Percentiles rank a stretch among this genome's conserved stretches.
Conservation (phyloP, 2,888 invertebrate species). For the Capitulum mitella region DNA sequence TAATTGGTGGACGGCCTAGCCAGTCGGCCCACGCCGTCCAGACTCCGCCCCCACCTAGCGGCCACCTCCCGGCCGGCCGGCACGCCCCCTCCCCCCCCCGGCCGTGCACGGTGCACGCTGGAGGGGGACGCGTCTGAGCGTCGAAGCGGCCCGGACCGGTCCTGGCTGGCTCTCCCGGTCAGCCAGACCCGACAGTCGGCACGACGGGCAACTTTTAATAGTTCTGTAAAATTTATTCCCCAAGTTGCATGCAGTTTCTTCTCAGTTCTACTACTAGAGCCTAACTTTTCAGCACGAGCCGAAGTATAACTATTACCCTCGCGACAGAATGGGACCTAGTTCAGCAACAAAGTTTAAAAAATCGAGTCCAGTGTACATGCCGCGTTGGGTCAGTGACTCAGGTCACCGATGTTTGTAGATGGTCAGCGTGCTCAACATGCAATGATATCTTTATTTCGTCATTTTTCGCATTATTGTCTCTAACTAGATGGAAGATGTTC, state of each 20-base stretch:
- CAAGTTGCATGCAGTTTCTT: conserved; percentile 23
- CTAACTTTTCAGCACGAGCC: conserved; percentile 14
- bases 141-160: too few species aligned
- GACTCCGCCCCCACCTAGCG: conserved; percentile 20
- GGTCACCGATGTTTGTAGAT: too few species aligned
- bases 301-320: conserved; percentile 17
- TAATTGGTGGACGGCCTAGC: neutral
- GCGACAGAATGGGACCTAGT: neutral
- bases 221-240: conserved; percentile 24
- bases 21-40: neutral
- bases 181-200: neutral
- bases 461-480: too few species aligned
- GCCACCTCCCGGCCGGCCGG: neutral
- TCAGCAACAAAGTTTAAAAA: neutral
- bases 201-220: neutral
- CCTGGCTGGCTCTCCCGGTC: neutral
- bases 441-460: too few species aligned
- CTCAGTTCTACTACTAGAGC: conserved; percentile 15
- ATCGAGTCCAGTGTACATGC: neutral
- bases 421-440: too few species aligned
- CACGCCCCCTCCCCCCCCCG: neutral
- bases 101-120: neutral
- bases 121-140: neutral
- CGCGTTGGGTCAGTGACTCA: too few species aligned
- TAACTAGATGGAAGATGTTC: too few species aligned